phyloP scores from a whole-genome alignment of 2,797 vertebrate genomes.

The Notolabrus celidotus region DNA sequence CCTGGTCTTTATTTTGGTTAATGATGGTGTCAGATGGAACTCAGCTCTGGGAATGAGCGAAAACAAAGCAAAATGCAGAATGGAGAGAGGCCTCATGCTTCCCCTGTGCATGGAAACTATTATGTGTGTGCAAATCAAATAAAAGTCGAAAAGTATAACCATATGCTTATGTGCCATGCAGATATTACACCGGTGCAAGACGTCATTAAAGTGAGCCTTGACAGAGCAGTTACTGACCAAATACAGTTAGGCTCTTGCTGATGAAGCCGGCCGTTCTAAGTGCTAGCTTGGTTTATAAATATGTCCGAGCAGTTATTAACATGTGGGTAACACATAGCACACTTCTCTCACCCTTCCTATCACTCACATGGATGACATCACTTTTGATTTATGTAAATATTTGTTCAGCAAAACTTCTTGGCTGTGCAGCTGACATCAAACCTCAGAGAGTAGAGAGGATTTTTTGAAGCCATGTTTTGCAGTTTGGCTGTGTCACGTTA shows the following conservation, averaged over 20 bases:
- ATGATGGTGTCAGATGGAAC: conserved; percentile 38
- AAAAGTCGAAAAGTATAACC: conserved; percentile 52
- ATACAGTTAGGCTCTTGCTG: conserved; percentile 55
- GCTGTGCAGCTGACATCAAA: conserved; percentile 39
- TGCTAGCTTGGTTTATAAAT: conserved; percentile 71
- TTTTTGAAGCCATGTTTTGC: conserved; percentile 37
- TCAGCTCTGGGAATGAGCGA: conserved; percentile 33
- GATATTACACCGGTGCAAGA: conserved; percentile 46
- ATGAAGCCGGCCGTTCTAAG: conserved; percentile 62
- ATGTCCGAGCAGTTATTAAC: conserved; percentile 71
- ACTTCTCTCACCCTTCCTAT: conserved; percentile 57
- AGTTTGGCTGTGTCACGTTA: conserved; percentile 25
- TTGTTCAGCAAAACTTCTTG: conserved; percentile 58
- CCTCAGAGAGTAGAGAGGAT: conserved; percentile 30
- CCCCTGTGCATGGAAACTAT: conserved; percentile 60
- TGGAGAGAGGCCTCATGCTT: conserved; percentile 25
- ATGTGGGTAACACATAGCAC: conserved; percentile 53
- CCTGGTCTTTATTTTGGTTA: conserved; percentile 24
- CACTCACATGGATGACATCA: conserved; percentile 68
- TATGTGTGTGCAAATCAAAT: conserved; percentile 49
- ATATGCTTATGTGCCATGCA: conserved; percentile 56
- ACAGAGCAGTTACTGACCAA: conserved; percentile 45
- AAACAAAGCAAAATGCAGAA: conserved; percentile 52
- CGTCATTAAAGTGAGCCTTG: conserved; percentile 19
- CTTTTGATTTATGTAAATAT: conserved; percentile 74